Evolutionary conservation across 1,140 invertebrate genomes (phyloP).

Genomic region (Epicauta chinensis): DNA sequence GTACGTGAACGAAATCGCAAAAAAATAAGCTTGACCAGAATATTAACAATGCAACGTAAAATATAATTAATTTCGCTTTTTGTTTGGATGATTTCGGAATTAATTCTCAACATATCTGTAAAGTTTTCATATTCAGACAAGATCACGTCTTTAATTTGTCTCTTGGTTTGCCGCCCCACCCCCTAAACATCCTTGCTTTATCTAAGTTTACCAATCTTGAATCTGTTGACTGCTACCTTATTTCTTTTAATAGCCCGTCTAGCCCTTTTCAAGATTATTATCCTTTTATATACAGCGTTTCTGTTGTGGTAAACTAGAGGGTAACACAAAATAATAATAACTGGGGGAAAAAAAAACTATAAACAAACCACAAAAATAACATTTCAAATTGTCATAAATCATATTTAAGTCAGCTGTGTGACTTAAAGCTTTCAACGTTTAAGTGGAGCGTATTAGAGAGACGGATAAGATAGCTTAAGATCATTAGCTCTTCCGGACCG

Average conservation of each 20-base stretch:
- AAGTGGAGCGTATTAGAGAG: slow-evolving; percentile 27
- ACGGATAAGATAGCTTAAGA: slow-evolving; percentile 22
- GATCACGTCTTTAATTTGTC: slow-evolving; percentile 22
- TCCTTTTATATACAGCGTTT: too few relatives aligned
- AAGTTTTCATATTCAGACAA: slow-evolving; percentile 5
- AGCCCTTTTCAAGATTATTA: too few relatives aligned
- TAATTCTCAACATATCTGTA: too few relatives aligned
- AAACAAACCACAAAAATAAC: slow-evolving; percentile 28
- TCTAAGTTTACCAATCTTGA: slow-evolving; percentile 7
- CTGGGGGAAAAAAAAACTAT: too few relatives aligned
- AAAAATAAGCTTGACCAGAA: not conserved
- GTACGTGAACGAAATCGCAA: slow-evolving; percentile 8
- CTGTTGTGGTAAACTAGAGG: too few relatives aligned
- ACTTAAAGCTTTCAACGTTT: slow-evolving; percentile 28
- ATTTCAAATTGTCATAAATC: slow-evolving; percentile 26
- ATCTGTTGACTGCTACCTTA: slow-evolving; percentile 7
- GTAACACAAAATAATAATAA: too few relatives aligned
- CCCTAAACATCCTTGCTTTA: slow-evolving; percentile 9
- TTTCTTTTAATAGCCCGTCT: slow-evolving; percentile 12
- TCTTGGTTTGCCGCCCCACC: not conserved
- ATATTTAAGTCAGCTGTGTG: slow-evolving; percentile 33
- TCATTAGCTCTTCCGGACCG: slow-evolving; percentile 32
- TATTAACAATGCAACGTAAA: not conserved
- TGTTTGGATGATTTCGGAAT: not conserved
- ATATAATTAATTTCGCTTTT: not conserved